Evolutionary conservation across 2,113 vertebrate species (phyloP), one percentile per base, ranked within the genome.

Genomic region (Zingel zingel): DNA sequence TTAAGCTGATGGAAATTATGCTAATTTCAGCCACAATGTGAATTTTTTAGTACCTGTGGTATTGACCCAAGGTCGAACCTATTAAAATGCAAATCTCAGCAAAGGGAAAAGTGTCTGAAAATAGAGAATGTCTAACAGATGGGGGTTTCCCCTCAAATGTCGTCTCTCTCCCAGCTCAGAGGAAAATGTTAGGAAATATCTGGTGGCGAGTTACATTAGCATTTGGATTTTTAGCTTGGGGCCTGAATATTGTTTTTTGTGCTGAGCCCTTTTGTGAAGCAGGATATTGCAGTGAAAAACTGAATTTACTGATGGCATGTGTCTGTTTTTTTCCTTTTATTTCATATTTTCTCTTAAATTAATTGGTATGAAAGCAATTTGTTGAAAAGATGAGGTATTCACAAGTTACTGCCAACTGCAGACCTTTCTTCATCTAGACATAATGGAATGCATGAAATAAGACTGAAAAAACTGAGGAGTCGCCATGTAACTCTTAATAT

Each of bases 41-140:
- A 93, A 88, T 92, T 93, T 89, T 93, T 92, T 78, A 79, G 89
- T 90, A 95, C 94, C 95, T 94, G 94, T 94, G 95, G 93, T 94
- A 92, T 92, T 95, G 95, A 95, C 94, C 94, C 58, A 86, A 80
- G 94, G 93, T 95, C 94, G 75, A 93, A 91, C 88, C 94, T 89
- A 96, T 96, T 95, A 96, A 95, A 95, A 96, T 96, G 95, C 91
- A 96, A 96, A 96, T 96, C 93, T 89, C 84, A 86, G 84, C 86
- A 88, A 86, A 94, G 89, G 88, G 77, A 91, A 93, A 93, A 92
- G 84, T 88, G 88, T 93, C 83, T 94, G 89, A 94, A 89, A 94
- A 93, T 86, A 70, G 87, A 88, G 84, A 66, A 72, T 63, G 85
- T 87, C 45, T 69, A 79, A 74, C 79, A 86, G 89, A 91, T 81